A percentile compares a stretch with the other conserved stretches of the same genome.
Conservation (phyloP, 2,888 invertebrate species). For the Galeruca laticollis region DNA sequence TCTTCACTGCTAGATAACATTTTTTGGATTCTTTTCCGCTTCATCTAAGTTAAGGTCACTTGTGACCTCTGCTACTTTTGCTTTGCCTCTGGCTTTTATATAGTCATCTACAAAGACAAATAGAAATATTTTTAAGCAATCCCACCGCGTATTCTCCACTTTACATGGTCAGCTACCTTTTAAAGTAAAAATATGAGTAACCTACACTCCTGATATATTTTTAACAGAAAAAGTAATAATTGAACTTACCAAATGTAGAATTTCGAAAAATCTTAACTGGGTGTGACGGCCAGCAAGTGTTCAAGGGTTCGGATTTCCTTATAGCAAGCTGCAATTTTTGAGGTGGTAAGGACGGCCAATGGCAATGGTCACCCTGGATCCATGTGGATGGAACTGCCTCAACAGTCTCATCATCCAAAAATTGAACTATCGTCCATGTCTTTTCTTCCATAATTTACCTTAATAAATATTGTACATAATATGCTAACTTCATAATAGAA, state of each 20-base stretch:
- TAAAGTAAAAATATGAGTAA: no score
- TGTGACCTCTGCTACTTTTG: conserved; percentile 33
- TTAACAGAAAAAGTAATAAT: background rate
- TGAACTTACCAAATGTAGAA: conserved; percentile 35
- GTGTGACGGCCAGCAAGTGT: conserved; percentile 37
- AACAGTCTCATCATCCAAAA: conserved; percentile 25
- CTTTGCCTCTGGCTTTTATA: conserved; percentile 25
- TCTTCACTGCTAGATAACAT: conserved; percentile 34
- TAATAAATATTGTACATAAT: no score
- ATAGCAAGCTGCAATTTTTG: conserved; percentile 31
- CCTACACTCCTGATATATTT: no score
- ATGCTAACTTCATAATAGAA: background rate
- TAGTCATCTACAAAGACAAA: conserved; percentile 35
- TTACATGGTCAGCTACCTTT: no score
- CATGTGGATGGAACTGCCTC: no score
- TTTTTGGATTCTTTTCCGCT: conserved; percentile 32
- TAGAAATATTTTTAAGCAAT: background rate
- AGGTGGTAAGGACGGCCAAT: conserved; percentile 35
- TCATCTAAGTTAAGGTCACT: conserved; percentile 29
- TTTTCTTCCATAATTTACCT: conserved; percentile 15
- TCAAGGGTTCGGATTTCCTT: conserved; percentile 30
- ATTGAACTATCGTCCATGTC: conserved; percentile 31
- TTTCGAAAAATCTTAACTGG: conserved; percentile 35
- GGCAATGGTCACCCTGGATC: conserved; percentile 33
- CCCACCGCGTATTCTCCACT: no score